phyloP scores from a whole-genome alignment of 2,888 invertebrate species.

The Parelbella ahira region DNA sequence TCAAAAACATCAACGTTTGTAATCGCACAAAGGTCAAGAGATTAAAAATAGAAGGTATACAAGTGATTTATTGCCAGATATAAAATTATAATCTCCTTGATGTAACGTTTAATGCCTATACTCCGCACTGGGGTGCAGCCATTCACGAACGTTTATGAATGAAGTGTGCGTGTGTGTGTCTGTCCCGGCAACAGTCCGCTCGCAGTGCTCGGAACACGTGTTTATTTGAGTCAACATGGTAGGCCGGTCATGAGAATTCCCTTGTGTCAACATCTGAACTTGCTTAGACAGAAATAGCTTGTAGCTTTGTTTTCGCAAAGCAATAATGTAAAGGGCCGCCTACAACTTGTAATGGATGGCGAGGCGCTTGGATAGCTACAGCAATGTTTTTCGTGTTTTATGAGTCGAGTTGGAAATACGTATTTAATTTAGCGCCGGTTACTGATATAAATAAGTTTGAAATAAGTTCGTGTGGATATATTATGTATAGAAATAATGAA shows the following conservation, averaged over 20 bases:
- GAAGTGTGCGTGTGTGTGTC: slow-evolving; percentile 56
- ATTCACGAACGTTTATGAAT: slow-evolving; percentile 62
- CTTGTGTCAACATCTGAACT: slow-evolving; percentile 72
- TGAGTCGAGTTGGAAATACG: slow-evolving; percentile 18
- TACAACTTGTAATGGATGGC: slow-evolving; percentile 22
- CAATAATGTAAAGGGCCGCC: slow-evolving; percentile 35
- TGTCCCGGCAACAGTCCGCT: slow-evolving; percentile 34
- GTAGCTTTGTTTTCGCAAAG: slow-evolving; percentile 68
- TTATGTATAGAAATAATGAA: no score
- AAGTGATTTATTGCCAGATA: no score
- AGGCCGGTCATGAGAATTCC: slow-evolving; percentile 78
- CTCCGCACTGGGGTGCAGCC: slow-evolving; percentile 34
- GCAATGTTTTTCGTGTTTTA: slow-evolving; percentile 13
- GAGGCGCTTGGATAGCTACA: slow-evolving; percentile 12
- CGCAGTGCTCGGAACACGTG: slow-evolving; percentile 60
- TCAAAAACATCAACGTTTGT: no score
- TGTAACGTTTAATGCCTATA: slow-evolving; percentile 1
- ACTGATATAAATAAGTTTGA: background rate
- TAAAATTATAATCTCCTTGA: no score
- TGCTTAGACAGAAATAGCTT: slow-evolving; percentile 67
- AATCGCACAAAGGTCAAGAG: no score
- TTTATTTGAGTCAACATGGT: slow-evolving; percentile 65
- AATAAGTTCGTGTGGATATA: no score
- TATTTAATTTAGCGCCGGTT: slow-evolving; percentile 8
- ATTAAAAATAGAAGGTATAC: no score